Evolutionary conservation across 2,113 vertebrate species (phyloP), one percentile per base, ranked within the genome.

Genomic region (Limanda limanda): DNA sequence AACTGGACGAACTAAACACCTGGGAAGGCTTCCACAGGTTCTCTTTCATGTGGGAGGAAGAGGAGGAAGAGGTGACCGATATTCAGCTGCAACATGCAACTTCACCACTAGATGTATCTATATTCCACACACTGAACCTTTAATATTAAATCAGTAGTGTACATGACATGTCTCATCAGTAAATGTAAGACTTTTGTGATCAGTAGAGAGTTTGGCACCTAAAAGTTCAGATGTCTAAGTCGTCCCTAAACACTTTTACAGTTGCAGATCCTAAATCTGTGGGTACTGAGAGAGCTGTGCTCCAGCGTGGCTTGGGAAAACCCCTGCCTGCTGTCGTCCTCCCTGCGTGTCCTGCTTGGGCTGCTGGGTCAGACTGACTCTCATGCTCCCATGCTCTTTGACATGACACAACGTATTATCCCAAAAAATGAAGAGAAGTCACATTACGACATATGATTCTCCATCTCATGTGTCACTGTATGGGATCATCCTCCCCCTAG

Each of bases 321-420:
- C 84, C 90, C 91, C 88, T 81, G 83, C 79, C 76, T 81, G 72
- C 80, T 74, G 63, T 68, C 45, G 15, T 23, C 84, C 86, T 83
- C 76, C 80, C 75, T 54, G 71, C 61, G 63, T 64, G 88, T 86
- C 78, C 71, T 68, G 81, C 83, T 82, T 62, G 67, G 82, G 73
- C 82, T 83, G 67, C 68, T 68, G 88, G 91, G 90, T 91, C 86
- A 92, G 70, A 60, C 87, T 83, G 45, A 78, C 83, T 93, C 84
- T 80, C 85, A 72, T 78, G 88, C 93, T 93, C 92, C 91, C 91
- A 92, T 92, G 92, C 92, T 91, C 93, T 91, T 92, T 94, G 92
- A 92, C 92, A 93, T 88, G 76, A 25, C 79, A 87, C 73, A 3
- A 59, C 74, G 61, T 64, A 82, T 71, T 67, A 79, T 42, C 12